Evolutionary conservation across 92 coral and sea anemone genomes (phyloP).

Genomic region (Phenganax marumi): DNA sequence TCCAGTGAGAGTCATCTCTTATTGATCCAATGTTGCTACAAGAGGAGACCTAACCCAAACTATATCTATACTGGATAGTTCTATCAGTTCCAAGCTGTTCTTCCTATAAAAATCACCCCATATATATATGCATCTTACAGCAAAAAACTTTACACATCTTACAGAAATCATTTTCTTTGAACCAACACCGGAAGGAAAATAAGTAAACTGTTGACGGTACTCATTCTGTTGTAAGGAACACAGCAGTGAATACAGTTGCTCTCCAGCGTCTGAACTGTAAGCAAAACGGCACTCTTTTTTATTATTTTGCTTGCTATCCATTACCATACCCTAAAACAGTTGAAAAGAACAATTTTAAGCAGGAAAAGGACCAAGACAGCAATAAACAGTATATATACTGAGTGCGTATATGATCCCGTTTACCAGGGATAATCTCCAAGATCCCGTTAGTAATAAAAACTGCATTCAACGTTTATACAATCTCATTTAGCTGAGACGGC

Average conservation of each 20-base stretch:
- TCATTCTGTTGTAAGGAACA: slow-evolving; percentile 35
- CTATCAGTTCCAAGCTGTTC: neutral
- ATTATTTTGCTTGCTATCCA: slow-evolving; percentile 37
- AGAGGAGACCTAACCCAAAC: neutral
- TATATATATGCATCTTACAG: neutral
- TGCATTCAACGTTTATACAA: no score
- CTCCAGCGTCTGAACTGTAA: slow-evolving; percentile 55
- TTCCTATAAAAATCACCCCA: neutral
- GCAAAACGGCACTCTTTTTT: slow-evolving; percentile 66
- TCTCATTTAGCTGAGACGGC: no score
- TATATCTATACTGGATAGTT: slow-evolving; percentile 1
- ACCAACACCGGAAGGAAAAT: slow-evolving; percentile 71
- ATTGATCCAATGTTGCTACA: slow-evolving; percentile 2
- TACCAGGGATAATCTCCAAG: no score
- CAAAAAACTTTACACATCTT: neutral
- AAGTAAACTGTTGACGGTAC: slow-evolving; percentile 5
- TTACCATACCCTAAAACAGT: neutral
- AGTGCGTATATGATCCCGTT: no score
- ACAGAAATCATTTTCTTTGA: slow-evolving; percentile 80
- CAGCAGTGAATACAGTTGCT: slow-evolving; percentile 57
- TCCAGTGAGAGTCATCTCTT: slow-evolving; percentile 4
- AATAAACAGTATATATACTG: neutral
- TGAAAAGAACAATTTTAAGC: neutral
- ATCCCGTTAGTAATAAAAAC: no score
- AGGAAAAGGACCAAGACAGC: neutral